Base-by-base conservation (phyloP, 2,113 vertebrate species). In the Myiozetetes cayanensis region DNA sequence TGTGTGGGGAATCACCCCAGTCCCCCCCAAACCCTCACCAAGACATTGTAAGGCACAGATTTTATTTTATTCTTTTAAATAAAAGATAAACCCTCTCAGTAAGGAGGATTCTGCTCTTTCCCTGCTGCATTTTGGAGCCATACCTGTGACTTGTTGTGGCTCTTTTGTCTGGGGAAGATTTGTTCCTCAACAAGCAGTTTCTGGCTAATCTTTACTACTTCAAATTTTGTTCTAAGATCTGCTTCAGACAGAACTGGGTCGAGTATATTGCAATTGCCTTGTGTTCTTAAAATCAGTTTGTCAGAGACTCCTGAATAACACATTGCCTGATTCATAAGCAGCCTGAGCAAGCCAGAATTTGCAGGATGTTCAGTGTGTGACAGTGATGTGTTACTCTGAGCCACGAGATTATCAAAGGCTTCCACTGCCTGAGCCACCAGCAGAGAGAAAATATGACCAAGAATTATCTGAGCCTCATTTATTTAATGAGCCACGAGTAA, bases 401-500 rank as follows among this genome's bases (percentile, higher is more conserved):
- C 55, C 21, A 0, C 10, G 2, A 37, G 75, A 65, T 90, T 50
- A 70, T 46, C 74, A 46, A 87, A 82, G 49, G 84, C 6, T 73
- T 87, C 56, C 65, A 12, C 53, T 30, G 84, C 79, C 5, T n/a
- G n/a, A 88, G 35, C 68, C 83, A 44, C 53, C 10, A 8, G 53
- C 81, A 41, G 62, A 16, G 58, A 59, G 82, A 49, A 84, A 77
- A 89, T 27, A 41, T 4, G 17, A 56, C 25, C 59, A 62, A 30
- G 87, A 84, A 62, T 90, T 79, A 61, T 46, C 78, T 55, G 80
- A 83, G 31, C 66, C 73, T 85, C 95, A 27, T 97, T 97, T 97
- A 78, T 97, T 97, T 97, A 92, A 97, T 72, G 92, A 95, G 79
- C 44, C 43, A 1, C 30, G 68, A 62, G 90, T 92, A 74, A 96